These are phyloP conservation scores for Orthonevra nobilis DNA, from an alignment of 2,888 invertebrate genomes.

Conservation along the genomic window DNA sequence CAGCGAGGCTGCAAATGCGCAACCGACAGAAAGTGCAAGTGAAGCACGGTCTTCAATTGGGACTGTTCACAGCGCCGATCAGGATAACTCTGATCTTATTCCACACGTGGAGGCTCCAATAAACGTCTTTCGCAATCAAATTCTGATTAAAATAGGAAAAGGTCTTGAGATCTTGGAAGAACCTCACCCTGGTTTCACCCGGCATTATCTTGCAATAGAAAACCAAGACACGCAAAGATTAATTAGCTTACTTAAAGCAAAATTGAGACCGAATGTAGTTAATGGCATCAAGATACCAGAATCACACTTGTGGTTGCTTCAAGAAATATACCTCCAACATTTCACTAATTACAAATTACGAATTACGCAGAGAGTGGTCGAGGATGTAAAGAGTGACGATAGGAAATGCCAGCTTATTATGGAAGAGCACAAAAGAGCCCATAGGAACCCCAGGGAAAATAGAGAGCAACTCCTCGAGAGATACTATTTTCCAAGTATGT, in stretches of 20 bases:
- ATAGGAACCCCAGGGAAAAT: no score
- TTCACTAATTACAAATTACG: conserved; percentile 21
- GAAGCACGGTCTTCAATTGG: neutral
- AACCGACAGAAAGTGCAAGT: neutral
- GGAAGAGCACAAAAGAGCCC: no score
- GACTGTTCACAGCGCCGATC: conserved; percentile 2
- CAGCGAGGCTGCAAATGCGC: neutral
- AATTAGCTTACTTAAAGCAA: conserved; percentile 4
- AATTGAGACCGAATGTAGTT: conserved; percentile 12
- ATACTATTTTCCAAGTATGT: neutral
- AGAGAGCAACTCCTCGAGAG: neutral
- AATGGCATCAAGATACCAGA: conserved; percentile 42
- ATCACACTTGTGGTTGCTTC: neutral
- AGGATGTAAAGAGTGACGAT: neutral
- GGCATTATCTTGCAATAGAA: conserved; percentile 8
- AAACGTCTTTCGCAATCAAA: conserved; percentile 27
- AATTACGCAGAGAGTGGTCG: conserved; percentile 1
- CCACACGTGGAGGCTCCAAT: conserved; percentile 15
- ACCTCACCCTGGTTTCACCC: conserved; percentile 32
- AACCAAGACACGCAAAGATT: neutral
- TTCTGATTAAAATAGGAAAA: neutral
- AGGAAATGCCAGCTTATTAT: conserved; percentile 23
- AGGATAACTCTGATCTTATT: conserved; percentile 23
- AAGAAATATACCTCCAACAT: conserved; percentile 8
- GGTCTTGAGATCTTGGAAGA: neutral